A percentile compares a stretch with the other conserved stretches of the same genome.
Evolutionary conservation across 2,888 invertebrate species (phyloP).

Genomic region (Ennomos quercinarius): DNA sequence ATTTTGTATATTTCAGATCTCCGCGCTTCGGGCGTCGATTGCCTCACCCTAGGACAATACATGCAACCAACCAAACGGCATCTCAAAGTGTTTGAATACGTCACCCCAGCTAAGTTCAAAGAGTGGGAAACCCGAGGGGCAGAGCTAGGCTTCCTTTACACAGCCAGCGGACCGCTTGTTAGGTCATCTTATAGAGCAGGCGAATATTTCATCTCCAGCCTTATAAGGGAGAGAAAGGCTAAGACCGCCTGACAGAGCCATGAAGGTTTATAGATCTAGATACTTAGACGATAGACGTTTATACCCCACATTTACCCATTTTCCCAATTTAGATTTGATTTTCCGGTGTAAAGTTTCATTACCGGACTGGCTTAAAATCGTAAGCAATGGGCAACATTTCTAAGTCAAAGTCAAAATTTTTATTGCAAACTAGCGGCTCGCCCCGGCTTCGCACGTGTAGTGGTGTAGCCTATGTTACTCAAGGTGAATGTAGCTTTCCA

Average conservation of each 20-base stretch:
- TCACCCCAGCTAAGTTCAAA: constrained; percentile 97
- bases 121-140: constrained; percentile 94
- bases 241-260: constrained; percentile 61
- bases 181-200: constrained; percentile 99
- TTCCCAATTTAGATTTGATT: too few relatives aligned
- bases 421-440: too few relatives aligned
- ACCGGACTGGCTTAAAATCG: too few relatives aligned
- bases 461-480: too few relatives aligned
- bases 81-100: constrained; percentile 97
- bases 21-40: constrained; percentile 93
- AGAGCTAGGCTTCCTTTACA: constrained; percentile 96
- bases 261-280: background rate
- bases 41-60: constrained; percentile 98
- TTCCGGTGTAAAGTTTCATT: too few relatives aligned
- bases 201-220: constrained; percentile 94
- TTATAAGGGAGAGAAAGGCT: constrained; percentile 87
- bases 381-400: too few relatives aligned
- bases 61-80: constrained; percentile 99
- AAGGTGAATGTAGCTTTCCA: too few relatives aligned
- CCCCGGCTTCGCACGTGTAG: too few relatives aligned
- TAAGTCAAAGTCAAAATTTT: too few relatives aligned
- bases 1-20: constrained; percentile 86
- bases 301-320: too few relatives aligned
- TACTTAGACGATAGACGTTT: too few relatives aligned
- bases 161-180: constrained; percentile 98